A percentile compares a stretch with the other conserved stretches of the same genome.
Evolutionary conservation across 2,797 vertebrate genomes (phyloP).

Genomic region (Leuciscus waleckii): DNA sequence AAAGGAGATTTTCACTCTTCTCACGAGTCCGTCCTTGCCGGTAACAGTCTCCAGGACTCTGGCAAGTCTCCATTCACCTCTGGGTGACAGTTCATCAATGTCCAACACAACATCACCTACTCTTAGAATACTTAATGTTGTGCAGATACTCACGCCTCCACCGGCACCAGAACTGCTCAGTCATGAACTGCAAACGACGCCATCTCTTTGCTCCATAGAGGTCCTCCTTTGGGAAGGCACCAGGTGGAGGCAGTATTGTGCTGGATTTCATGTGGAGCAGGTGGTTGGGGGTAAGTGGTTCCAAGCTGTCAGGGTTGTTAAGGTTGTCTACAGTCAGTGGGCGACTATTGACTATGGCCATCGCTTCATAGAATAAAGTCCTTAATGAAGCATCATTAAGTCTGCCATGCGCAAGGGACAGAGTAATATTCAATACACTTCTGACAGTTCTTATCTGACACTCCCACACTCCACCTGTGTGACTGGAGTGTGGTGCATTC

Average conservation of each 20-base stretch:
- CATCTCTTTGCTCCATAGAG: slow-evolving; percentile 43
- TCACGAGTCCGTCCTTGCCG: too few species aligned
- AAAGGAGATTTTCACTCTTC: too few species aligned
- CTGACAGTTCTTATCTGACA: slow-evolving; percentile 38
- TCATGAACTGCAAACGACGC: slow-evolving; percentile 19
- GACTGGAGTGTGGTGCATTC: slow-evolving; percentile 29
- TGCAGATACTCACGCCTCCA: slow-evolving; percentile 43
- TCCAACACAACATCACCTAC: too few species aligned
- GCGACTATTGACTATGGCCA: slow-evolving; percentile 42
- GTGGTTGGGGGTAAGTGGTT: slow-evolving; percentile 38
- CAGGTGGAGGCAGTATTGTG: slow-evolving; percentile 40
- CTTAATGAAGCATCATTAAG: slow-evolving; percentile 34
- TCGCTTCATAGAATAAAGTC: slow-evolving; percentile 40
- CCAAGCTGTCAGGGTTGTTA: slow-evolving; percentile 18
- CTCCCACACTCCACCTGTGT: slow-evolving; percentile 13
- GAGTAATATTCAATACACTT: slow-evolving; percentile 37
- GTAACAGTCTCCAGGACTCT: too few species aligned
- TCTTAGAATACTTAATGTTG: neutral
- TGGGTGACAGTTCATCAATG: too few species aligned
- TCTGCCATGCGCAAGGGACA: slow-evolving; percentile 17
- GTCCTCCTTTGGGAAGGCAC: slow-evolving; percentile 16
- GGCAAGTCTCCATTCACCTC: too few species aligned
- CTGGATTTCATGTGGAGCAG: slow-evolving; percentile 31
- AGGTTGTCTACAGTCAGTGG: slow-evolving; percentile 38
- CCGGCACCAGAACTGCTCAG: slow-evolving; percentile 38